Conservation (phyloP, 2,797 vertebrate species). For the Argentina silus region DNA sequence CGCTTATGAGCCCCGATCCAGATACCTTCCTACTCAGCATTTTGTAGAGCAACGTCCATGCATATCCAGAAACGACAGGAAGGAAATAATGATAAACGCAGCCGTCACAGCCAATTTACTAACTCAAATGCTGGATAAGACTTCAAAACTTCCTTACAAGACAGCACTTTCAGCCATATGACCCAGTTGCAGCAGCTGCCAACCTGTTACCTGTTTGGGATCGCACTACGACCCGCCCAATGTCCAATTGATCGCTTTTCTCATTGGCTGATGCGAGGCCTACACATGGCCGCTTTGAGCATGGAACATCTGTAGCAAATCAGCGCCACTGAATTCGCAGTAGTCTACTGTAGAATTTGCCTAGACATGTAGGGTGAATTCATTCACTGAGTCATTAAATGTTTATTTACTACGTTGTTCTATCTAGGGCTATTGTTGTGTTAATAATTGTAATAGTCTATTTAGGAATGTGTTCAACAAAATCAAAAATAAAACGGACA, state of each 20-base stretch:
- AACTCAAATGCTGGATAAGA: background rate
- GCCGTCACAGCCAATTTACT: background rate
- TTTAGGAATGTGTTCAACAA: too few species aligned
- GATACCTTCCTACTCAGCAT: conserved; percentile 76
- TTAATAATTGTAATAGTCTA: too few species aligned
- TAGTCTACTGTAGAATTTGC: conserved; percentile 29
- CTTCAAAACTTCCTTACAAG: background rate
- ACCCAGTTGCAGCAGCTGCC: conserved; percentile 6
- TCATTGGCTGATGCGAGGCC: conserved; percentile 53
- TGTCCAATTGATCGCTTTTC: conserved; percentile 40
- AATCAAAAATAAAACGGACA: too few species aligned
- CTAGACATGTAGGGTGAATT: conserved; percentile 38
- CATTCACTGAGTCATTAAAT: too few species aligned
- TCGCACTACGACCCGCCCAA: conserved; percentile 58
- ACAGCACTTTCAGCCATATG: background rate
- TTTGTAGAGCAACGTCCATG: conserved; percentile 20
- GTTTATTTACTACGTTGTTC: too few species aligned
- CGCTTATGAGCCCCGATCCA: conserved; percentile 51
- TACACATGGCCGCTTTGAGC: conserved; percentile 21
- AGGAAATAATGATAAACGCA: background rate
- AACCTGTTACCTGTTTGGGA: conserved; percentile 63
- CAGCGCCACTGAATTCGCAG: conserved; percentile 44
- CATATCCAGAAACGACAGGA: conserved; percentile 48
- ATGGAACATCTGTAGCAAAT: conserved; percentile 69
- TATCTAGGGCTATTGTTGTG: too few species aligned